Conservation (phyloP, 2,113 vertebrate species). For the Pitta sordida region DNA sequence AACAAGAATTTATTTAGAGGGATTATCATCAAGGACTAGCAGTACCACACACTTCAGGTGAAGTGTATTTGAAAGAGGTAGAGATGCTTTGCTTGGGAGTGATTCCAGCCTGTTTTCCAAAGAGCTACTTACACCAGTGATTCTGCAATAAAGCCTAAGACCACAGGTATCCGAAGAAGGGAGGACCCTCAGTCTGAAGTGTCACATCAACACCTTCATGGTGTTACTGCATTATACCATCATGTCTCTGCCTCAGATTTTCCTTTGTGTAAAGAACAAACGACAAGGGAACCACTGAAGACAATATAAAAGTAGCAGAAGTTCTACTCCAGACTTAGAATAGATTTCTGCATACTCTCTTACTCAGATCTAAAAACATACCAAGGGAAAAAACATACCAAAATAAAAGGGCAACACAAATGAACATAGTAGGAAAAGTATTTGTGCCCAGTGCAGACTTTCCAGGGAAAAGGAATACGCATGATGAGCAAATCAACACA, state of each 20-base stretch:
- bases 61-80: constrained; percentile 1
- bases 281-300: constrained; percentile 11
- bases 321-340: constrained; percentile 12
- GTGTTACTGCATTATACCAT: neutral
- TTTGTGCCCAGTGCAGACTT: constrained; percentile 70
- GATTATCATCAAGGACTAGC: constrained; percentile 1
- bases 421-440: constrained; percentile 73
- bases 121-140: neutral
- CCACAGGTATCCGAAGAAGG: neutral
- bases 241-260: neutral
- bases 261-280: neutral
- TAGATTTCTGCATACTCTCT: constrained; percentile 32
- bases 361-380: constrained; percentile 62
- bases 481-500: constrained; percentile 74
- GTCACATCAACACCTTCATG: neutral
- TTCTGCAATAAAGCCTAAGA: neutral
- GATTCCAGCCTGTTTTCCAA: neutral
- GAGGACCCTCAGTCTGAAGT: neutral
- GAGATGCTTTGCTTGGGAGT: neutral
- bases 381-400: constrained; percentile 61
- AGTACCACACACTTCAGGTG: neutral
- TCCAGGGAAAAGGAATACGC: constrained; percentile 62
- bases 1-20: neutral
- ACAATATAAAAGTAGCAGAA: constrained; percentile 42
- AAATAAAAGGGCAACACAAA: constrained; percentile 73